phyloP scores from a whole-genome alignment of 2,797 vertebrate genomes.

The Glyptemys insculpta region DNA sequence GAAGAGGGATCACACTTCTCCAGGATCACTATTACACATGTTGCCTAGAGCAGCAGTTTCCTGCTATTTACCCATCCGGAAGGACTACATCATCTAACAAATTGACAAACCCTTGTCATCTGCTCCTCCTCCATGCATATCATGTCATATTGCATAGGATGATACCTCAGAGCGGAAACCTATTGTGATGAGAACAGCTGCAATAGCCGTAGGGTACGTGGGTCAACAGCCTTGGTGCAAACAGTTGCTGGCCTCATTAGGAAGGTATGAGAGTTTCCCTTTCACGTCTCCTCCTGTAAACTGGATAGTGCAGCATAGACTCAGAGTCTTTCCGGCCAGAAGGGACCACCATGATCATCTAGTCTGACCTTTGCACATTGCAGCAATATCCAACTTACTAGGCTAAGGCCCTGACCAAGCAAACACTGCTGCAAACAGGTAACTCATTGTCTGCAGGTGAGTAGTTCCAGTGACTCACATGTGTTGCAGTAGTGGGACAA shows the following conservation, averaged over 20 bases:
- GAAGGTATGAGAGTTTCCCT: not conserved
- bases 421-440: rapidly evolving
- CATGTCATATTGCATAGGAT: not conserved
- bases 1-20: not conserved
- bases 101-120: not conserved
- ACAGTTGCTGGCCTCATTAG: rapidly evolving
- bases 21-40: not conserved
- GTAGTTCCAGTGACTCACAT: not conserved
- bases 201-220: not conserved
- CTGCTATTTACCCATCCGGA: not conserved
- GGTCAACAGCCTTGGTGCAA: not conserved
- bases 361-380: not conserved
- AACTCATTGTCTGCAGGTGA: not conserved
- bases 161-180: not conserved
- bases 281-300: not conserved
- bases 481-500: rapidly evolving
- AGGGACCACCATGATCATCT: not conserved
- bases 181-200: not conserved
- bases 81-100: not conserved
- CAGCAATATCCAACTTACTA: not conserved
- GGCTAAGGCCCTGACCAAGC: rapidly evolving
- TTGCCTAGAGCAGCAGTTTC: not conserved
- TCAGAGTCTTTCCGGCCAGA: not conserved
- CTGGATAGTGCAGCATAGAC: not conserved
- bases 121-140: not conserved